phyloP scores from a whole-genome alignment of 2,113 vertebrate genomes.

The Orycteropus afer region DNA sequence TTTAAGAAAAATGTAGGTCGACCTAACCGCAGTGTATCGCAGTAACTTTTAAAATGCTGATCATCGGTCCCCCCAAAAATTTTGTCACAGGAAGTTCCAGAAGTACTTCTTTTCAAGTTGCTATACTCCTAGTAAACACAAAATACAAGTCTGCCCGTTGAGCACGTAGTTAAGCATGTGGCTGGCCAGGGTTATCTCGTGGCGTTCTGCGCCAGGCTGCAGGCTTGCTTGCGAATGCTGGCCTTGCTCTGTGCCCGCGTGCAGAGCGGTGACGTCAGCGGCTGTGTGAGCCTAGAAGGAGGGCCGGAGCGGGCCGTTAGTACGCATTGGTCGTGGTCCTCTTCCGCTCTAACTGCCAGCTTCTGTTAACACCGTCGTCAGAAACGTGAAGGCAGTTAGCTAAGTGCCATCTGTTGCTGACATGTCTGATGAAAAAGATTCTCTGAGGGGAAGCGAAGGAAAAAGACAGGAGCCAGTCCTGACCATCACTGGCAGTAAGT shows the following conservation, averaged over 20 bases:
- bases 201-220: accelerated
- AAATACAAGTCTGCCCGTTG: accelerated
- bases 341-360: accelerated
- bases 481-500: accelerated
- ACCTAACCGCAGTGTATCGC: background rate
- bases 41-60: background rate
- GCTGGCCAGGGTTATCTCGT: background rate
- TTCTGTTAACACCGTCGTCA: background rate
- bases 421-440: background rate
- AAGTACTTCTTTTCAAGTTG: background rate
- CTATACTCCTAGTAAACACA: background rate
- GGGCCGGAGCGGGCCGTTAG: accelerated
- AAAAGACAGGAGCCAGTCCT: background rate
- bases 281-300: background rate
- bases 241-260: background rate
- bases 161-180: accelerated
- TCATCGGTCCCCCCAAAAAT: background rate
- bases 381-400: background rate
- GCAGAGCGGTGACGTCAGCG: background rate
- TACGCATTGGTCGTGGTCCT: background rate
- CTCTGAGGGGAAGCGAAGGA: background rate
- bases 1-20: background rate
- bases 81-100: background rate
- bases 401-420: accelerated
- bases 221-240: accelerated